These are phyloP conservation scores for Amphipoea lucens DNA, from an alignment of 2,888 invertebrate genomes.

Conservation along the genomic window DNA sequence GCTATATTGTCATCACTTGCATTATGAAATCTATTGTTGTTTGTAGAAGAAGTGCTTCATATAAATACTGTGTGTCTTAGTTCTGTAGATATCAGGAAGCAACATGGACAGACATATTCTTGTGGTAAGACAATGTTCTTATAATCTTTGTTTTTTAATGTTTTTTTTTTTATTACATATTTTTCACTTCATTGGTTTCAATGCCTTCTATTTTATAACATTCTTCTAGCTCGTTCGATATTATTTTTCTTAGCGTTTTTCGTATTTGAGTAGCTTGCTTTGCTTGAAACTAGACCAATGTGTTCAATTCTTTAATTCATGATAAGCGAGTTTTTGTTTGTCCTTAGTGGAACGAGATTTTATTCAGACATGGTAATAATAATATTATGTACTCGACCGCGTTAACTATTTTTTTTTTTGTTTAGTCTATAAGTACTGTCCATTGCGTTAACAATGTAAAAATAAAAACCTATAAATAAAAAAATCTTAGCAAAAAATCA, in stretches of 20 bases:
- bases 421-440: no score
- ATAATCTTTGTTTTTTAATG: background rate
- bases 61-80: conserved; percentile 41
- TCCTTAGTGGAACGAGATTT: background rate
- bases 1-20: conserved; percentile 29
- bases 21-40: conserved; percentile 62
- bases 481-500: background rate
- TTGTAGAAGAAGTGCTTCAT: conserved; percentile 16
- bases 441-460: background rate
- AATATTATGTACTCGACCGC: background rate
- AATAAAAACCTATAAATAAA: background rate
- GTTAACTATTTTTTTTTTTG: no score
- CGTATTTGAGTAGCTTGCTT: background rate
- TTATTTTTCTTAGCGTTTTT: background rate
- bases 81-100: conserved; percentile 17
- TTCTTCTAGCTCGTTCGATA: background rate
- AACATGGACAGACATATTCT: conserved; percentile 54
- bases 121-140: conserved; percentile 49
- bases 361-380: background rate
- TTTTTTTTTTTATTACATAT: background rate
- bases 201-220: background rate
- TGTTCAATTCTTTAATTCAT: background rate
- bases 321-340: background rate
- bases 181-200: background rate
- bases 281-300: background rate